These are phyloP conservation scores for Felis chaus DNA, from an alignment of 2,113 vertebrate genomes.

Conservation along the genomic window DNA sequence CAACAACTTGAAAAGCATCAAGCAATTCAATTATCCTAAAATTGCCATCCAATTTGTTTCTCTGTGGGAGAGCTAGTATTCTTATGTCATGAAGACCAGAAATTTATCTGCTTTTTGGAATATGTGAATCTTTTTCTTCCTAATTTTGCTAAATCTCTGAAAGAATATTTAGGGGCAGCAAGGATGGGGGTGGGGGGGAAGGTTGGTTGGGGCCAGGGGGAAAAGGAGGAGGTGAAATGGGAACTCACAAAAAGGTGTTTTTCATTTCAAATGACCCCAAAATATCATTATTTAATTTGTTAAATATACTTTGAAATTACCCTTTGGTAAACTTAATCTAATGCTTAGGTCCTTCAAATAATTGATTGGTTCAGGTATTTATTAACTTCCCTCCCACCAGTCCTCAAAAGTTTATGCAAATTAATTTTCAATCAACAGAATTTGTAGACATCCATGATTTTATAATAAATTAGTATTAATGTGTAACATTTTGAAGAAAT, in stretches of 20 bases:
- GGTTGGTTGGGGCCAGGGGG: not conserved
- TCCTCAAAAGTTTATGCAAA: constrained; percentile 21
- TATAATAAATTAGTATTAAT: not conserved
- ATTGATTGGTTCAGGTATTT: constrained; percentile 19
- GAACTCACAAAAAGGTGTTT: constrained; percentile 44
- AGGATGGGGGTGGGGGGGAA: not conserved
- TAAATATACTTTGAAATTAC: not conserved
- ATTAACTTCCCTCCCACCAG: not conserved
- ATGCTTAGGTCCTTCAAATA: constrained; percentile 6
- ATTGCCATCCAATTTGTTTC: constrained; percentile 81
- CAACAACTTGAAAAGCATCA: constrained; percentile 74
- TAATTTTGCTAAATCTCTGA: constrained; percentile 65
- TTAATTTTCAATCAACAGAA: constrained; percentile 50
- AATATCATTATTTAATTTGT: not conserved
- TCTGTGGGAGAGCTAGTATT: constrained; percentile 72
- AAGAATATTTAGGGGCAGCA: constrained; percentile 63
- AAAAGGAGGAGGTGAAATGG: not conserved
- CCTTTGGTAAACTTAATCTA: not conserved
- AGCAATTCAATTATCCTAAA: constrained; percentile 81
- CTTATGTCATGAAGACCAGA: constrained; percentile 70
- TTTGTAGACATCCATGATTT: not conserved
- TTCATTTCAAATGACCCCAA: constrained; percentile 14
- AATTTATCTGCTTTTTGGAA: constrained; percentile 76
- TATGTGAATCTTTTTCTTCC: constrained; percentile 50
- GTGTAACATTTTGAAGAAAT: constrained; percentile 22